These are phyloP conservation scores for Actinia equina DNA, from an alignment of 64 coral and sea anemone species.

Conservation along the genomic window DNA sequence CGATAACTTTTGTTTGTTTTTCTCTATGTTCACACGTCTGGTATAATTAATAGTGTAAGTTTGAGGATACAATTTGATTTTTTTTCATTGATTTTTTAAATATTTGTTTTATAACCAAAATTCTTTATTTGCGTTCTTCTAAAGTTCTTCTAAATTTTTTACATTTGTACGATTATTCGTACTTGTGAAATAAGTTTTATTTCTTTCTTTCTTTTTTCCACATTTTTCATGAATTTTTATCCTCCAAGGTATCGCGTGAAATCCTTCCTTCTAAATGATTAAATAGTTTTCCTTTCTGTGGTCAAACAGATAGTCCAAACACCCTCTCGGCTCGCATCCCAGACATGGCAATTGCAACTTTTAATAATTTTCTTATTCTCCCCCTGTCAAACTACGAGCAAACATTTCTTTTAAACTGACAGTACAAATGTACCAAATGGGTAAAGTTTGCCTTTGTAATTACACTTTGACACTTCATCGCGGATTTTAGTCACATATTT, in stretches of 20 bases:
- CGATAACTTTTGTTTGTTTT: neutral
- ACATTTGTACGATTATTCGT: neutral
- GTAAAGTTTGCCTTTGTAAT: constrained; percentile 12
- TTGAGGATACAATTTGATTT: neutral
- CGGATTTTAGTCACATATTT: constrained; percentile 6
- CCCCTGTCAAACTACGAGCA: neutral
- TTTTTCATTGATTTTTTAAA: constrained; percentile 12
- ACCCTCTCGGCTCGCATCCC: neutral
- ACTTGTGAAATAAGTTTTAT: too few species aligned
- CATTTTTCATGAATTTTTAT: neutral
- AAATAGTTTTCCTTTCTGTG: neutral
- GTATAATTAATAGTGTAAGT: neutral
- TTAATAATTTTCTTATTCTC: neutral
- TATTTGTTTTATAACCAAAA: neutral
- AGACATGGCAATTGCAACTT: constrained; percentile 1
- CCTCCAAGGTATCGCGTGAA: neutral
- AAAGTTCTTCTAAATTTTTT: neutral
- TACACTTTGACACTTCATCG: constrained; percentile 20
- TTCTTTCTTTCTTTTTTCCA: neutral
- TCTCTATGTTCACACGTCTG: neutral
- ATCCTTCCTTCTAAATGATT: constrained; percentile 1
- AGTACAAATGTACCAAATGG: constrained; percentile 13
- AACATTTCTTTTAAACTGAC: neutral
- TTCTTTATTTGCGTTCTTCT: neutral
- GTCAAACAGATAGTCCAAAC: neutral